phyloP scores from a whole-genome alignment of 2,113 vertebrate genomes.

The Turnix velox region DNA sequence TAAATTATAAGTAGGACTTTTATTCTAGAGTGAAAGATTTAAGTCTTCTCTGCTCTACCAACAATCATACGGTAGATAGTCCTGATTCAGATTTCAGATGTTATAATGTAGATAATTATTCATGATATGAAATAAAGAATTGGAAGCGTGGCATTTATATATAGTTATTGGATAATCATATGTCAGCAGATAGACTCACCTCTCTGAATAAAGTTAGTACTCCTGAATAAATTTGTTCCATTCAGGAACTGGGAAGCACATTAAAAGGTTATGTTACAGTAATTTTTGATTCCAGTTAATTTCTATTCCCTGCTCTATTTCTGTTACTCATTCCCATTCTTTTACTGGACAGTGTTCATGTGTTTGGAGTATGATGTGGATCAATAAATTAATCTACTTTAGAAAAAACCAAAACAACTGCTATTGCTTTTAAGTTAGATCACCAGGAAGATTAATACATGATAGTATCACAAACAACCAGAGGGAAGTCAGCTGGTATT shows the following conservation, averaged over 20 bases:
- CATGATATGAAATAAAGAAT: neutral
- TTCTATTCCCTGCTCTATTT: neutral
- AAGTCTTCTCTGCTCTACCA: neutral
- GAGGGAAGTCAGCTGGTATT: neutral
- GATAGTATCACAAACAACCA: neutral
- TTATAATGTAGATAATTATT: neutral
- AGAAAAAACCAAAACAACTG: neutral
- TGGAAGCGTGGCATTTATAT: neutral
- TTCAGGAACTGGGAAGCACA: neutral
- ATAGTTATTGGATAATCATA: neutral
- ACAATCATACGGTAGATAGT: neutral
- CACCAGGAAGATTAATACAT: neutral
- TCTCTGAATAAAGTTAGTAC: neutral
- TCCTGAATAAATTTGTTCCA: neutral
- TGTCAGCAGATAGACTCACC: neutral
- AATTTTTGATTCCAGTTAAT: neutral
- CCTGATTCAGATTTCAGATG: neutral
- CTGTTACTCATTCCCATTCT: neutral
- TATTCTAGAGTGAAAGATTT: neutral
- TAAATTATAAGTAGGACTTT: conserved; percentile 14
- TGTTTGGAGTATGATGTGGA: neutral
- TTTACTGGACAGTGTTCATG: neutral
- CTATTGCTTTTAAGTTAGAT: neutral
- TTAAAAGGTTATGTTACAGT: neutral
- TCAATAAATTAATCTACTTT: neutral